These are phyloP conservation scores for Heliconius congener DNA, from an alignment of 1,140 invertebrate genomes.

Conservation along the genomic window DNA sequence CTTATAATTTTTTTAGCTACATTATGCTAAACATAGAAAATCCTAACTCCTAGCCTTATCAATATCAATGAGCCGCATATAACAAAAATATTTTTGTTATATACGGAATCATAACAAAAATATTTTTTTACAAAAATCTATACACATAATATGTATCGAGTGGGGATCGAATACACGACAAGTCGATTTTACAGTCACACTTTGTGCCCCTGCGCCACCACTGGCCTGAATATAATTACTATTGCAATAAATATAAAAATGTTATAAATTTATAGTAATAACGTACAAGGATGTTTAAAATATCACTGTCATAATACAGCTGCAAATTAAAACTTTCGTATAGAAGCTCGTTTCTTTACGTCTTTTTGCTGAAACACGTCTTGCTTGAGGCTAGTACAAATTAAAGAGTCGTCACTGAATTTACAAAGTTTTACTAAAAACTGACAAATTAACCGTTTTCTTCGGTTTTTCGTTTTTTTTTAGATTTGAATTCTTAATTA, in stretches of 20 bases:
- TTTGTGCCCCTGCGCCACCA: no score
- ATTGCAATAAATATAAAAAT: background rate
- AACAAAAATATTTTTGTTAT: no score
- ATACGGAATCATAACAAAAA: no score
- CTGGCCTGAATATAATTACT: no score
- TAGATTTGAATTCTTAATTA: background rate
- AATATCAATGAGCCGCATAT: no score
- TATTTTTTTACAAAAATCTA: no score
- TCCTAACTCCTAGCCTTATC: no score
- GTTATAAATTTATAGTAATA: background rate
- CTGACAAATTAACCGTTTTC: background rate
- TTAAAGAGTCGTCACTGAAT: constrained; percentile 5
- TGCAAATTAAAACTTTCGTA: constrained; percentile 10
- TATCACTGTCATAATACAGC: constrained; percentile 8
- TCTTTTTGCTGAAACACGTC: constrained; percentile 1
- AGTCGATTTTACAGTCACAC: no score
- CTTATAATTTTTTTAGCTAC: no score
- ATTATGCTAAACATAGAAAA: no score
- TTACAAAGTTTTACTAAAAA: background rate
- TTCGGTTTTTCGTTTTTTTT: background rate
- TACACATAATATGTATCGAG: no score
- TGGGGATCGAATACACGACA: no score
- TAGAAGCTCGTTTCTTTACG: background rate
- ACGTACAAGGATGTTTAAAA: background rate
- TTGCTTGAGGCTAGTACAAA: constrained; percentile 5